A percentile compares a stretch with the other conserved stretches of the same genome.
phyloP scores from a whole-genome alignment of 2,888 invertebrate genomes.

The Cataglyphis altisquamis region DNA sequence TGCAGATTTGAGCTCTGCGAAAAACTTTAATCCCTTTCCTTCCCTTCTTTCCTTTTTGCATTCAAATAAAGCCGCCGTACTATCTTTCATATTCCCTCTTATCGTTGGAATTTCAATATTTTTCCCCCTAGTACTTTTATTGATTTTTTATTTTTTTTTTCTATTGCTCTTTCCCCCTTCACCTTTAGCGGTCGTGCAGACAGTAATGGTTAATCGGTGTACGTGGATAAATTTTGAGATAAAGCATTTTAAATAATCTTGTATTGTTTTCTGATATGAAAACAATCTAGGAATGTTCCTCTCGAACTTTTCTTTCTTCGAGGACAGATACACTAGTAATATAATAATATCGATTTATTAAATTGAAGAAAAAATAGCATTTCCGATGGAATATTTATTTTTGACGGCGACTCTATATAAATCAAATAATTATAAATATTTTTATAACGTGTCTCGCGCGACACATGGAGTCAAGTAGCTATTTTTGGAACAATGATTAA shows the following conservation, averaged over 20 bases:
- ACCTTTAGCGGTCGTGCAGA: background rate
- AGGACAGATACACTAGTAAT: constrained; percentile 14
- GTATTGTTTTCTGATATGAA: constrained; percentile 32
- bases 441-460: background rate
- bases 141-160: background rate
- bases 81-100: constrained; percentile 22
- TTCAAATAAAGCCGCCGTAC: background rate
- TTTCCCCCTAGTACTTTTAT: constrained; percentile 27
- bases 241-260: constrained; percentile 40
- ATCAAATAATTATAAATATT: background rate
- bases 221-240: constrained; percentile 16
- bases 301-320: constrained; percentile 27
- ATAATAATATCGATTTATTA: constrained; percentile 18
- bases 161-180: background rate
- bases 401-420: background rate
- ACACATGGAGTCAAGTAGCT: background rate
- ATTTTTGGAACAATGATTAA: background rate
- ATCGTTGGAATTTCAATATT: constrained; percentile 33
- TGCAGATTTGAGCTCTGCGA: constrained; percentile 58
- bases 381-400: constrained; percentile 8
- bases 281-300: background rate
- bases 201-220: background rate
- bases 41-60: background rate
- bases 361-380: background rate
- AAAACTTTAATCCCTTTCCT: background rate